Evolutionary conservation across 2,797 vertebrate genomes (phyloP).

Genomic region (Pangasius mekongensis): DNA sequence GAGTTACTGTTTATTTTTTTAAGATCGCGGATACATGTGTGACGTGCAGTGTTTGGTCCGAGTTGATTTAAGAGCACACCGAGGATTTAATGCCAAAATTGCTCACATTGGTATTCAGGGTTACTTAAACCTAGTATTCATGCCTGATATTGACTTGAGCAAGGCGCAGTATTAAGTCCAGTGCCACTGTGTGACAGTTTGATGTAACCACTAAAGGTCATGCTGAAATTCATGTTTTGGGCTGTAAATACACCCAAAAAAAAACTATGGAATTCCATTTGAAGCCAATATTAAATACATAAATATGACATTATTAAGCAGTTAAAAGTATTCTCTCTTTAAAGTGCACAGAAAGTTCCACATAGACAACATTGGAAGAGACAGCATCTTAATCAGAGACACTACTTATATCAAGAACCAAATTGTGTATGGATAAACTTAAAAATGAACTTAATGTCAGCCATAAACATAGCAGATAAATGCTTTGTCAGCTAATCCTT

Average conservation of each 20-base stretch:
- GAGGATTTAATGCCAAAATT: background rate
- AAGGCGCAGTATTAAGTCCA: background rate
- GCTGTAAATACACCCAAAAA: background rate
- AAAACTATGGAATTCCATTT: background rate
- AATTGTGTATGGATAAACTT: background rate
- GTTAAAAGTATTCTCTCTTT: background rate
- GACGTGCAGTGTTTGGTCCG: background rate
- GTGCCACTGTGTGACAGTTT: background rate
- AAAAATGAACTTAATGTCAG: background rate
- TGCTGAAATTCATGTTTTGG: background rate
- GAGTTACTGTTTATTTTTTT: background rate
- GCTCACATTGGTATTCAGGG: background rate
- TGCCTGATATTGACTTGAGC: too few species aligned
- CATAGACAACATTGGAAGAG: background rate
- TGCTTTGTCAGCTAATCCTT: background rate
- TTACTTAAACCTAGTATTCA: too few species aligned
- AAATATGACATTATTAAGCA: background rate
- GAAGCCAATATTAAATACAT: background rate
- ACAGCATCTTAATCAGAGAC: background rate
- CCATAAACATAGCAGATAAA: background rate
- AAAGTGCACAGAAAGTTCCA: background rate
- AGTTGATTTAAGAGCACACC: background rate
- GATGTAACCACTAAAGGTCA: background rate
- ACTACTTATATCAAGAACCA: background rate
- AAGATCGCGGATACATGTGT: background rate